A percentile compares a stretch with the other conserved stretches of the same genome.
phyloP scores from a whole-genome alignment of 1,140 invertebrate species.

The Mactra quadrangularis region DNA sequence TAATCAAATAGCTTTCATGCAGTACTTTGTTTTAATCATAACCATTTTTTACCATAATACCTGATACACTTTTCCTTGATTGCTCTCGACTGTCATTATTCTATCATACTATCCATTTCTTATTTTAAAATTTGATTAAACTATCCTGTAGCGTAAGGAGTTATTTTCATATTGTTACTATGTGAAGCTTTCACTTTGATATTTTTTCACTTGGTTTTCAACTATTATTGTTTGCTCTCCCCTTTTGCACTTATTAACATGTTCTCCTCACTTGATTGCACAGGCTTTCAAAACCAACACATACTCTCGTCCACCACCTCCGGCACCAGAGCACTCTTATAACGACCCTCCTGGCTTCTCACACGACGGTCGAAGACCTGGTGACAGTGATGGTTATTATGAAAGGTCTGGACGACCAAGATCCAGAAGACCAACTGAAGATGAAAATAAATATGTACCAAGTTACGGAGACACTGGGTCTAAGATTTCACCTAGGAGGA shows the following conservation, averaged over 20 bases:
- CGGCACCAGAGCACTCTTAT: neutral
- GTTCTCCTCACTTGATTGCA: constrained; percentile 19
- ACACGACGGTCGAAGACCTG: neutral
- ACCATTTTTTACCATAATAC: too few relatives aligned
- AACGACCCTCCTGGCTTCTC: neutral
- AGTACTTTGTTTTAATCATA: too few relatives aligned
- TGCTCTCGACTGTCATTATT: too few relatives aligned
- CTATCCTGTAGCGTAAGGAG: too few relatives aligned
- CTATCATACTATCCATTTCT: too few relatives aligned
- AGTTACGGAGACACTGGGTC: neutral
- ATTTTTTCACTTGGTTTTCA: too few relatives aligned
- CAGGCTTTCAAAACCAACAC: constrained; percentile 49
- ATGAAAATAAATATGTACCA: constrained; percentile 4
- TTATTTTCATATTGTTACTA: too few relatives aligned
- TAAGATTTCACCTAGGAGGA: constrained; percentile 20
- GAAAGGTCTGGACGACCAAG: constrained; percentile 31
- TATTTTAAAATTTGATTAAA: too few relatives aligned
- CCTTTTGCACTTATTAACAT: neutral
- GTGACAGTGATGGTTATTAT: constrained; percentile 11
- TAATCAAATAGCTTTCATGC: too few relatives aligned
- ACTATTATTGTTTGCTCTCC: too few relatives aligned
- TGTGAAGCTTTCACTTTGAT: too few relatives aligned
- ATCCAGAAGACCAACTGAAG: neutral
- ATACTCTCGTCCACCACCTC: constrained; percentile 7
- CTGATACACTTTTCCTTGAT: too few relatives aligned